phyloP scores from a whole-genome alignment of 2,888 invertebrate species.

The Caenorhabditis sp. region DNA sequence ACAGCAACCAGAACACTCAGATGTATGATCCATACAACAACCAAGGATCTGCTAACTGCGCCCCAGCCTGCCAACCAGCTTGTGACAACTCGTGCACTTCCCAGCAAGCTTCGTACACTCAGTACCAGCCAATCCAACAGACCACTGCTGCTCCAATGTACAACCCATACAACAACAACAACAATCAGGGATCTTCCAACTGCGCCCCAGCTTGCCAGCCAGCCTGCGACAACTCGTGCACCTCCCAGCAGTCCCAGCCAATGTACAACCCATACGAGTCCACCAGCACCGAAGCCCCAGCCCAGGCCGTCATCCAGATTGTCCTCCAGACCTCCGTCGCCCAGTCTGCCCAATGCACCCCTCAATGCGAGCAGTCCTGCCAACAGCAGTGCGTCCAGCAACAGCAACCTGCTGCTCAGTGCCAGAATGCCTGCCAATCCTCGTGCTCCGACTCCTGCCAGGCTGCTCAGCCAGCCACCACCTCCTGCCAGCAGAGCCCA shows the following conservation, averaged over 20 bases:
- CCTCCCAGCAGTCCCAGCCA: too few relatives aligned
- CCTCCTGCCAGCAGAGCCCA: constrained; percentile 65
- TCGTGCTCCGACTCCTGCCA: constrained; percentile 67
- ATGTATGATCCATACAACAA: constrained; percentile 60
- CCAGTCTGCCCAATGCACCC: constrained; percentile 68
- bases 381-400: constrained; percentile 70
- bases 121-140: constrained; percentile 16
- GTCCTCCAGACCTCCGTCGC: constrained; percentile 68
- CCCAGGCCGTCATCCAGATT: constrained; percentile 57
- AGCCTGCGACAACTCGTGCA: too few relatives aligned
- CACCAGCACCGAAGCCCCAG: constrained; percentile 44
- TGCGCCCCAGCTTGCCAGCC: too few relatives aligned
- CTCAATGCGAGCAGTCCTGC: constrained; percentile 71
- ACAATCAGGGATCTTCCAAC: too few relatives aligned
- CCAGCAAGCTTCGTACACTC: background rate
- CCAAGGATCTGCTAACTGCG: constrained; percentile 40
- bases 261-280: constrained; percentile 60
- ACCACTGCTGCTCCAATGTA: constrained; percentile 49
- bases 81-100: constrained; percentile 60
- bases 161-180: constrained; percentile 55
- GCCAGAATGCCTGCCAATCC: constrained; percentile 69
- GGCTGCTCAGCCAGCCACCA: constrained; percentile 65
- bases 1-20: constrained; percentile 18
- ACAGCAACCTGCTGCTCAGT: constrained; percentile 68
- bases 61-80: constrained; percentile 65